phyloP scores from a whole-genome alignment of 2,888 invertebrate species.

The Amblyjoppa proteus region DNA sequence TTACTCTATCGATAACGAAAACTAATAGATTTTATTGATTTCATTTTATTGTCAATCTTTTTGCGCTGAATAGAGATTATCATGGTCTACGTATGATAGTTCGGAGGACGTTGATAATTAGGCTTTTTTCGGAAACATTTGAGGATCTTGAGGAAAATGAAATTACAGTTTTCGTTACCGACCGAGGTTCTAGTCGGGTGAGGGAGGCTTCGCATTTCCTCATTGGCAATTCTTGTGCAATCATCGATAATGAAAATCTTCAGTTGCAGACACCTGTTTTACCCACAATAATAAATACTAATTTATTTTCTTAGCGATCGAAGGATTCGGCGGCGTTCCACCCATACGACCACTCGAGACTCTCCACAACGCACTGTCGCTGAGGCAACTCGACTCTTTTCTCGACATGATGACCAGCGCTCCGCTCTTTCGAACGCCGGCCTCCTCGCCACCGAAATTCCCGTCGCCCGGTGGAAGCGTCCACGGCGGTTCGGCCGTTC shows the following conservation, averaged over 20 bases:
- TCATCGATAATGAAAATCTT: background rate
- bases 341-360: constrained; percentile 98
- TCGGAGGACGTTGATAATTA: no score
- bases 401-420: constrained; percentile 94
- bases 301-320: constrained; percentile 86
- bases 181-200: no score
- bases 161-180: no score
- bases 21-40: no score
- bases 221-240: background rate
- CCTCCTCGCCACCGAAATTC: constrained; percentile 90
- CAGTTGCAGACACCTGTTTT: background rate
- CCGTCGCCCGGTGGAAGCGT: constrained; percentile 86
- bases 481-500: constrained; percentile 76
- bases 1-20: no score
- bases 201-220: no score
- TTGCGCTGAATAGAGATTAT: no score
- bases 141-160: no score
- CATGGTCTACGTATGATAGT: no score
- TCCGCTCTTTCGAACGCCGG: constrained; percentile 90
- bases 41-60: no score
- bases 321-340: constrained; percentile 96
- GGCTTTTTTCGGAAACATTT: no score
- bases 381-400: constrained; percentile 96
- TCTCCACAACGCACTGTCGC: constrained; percentile 97
- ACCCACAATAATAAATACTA: background rate